Conservation (phyloP, 2,113 vertebrate genomes). For the Menura novaehollandiae region DNA sequence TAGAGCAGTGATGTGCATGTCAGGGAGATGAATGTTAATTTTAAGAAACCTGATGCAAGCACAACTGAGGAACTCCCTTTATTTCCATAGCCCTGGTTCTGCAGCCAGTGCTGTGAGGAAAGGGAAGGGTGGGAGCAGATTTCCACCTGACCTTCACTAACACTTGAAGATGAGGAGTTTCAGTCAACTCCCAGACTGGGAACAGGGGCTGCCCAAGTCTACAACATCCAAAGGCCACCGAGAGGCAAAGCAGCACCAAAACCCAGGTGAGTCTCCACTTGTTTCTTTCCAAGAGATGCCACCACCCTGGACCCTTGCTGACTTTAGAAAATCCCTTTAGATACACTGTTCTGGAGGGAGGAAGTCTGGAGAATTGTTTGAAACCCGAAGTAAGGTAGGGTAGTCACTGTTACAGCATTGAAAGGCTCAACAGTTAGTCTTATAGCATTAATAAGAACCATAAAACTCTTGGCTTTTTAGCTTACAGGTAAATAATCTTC, state of each 20-base stretch:
- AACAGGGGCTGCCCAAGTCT: neutral
- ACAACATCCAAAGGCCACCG: neutral
- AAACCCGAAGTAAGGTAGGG: neutral
- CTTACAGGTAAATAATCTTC: constrained; percentile 20
- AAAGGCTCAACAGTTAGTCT: neutral
- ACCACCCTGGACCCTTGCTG: neutral
- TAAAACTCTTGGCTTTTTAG: neutral
- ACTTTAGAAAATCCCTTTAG: neutral
- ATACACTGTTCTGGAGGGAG: neutral
- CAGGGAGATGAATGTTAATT: neutral
- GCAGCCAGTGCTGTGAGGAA: neutral
- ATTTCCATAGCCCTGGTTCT: neutral
- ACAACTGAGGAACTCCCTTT: neutral
- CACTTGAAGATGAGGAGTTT: neutral
- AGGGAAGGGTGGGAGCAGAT: neutral
- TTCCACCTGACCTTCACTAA: neutral
- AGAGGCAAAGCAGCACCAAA: neutral
- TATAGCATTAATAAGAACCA: neutral
- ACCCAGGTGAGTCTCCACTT: neutral
- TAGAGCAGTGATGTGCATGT: accelerated
- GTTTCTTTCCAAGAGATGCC: neutral
- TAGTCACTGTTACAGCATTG: neutral
- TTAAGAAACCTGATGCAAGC: neutral
- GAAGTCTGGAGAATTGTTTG: neutral
- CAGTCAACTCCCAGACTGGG: neutral